Base-by-base conservation (phyloP, 2,888 invertebrate species). In the Carpatolechia fugitivella region DNA sequence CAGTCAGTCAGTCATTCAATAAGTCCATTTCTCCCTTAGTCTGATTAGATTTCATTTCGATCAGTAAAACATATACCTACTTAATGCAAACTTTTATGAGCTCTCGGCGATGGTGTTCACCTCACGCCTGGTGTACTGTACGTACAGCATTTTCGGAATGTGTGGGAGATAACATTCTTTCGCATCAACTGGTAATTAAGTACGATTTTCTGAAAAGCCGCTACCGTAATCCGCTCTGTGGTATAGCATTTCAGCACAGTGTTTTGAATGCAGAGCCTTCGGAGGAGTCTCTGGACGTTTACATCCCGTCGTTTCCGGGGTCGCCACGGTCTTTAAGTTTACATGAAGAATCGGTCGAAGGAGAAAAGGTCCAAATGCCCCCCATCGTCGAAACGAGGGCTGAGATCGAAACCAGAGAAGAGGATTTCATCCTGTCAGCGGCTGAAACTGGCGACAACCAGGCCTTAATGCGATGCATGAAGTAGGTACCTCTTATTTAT, bases 361-460 rank as follows among this genome's bases (percentile, higher is more conserved):
- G 3, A 7, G 13, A 14, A 38, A 38, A 10, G 2, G 10, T 13
- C 16, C 7, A 38, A 16, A 16, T 13, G 7, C 14, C 7, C 10
- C 14, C 7, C 10, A 16, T 38, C 6, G 38, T 14, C 7, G 38
- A 38, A 10, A 6, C 16, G 1, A 13, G 7, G 2, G 16, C 14
- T 16, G 40, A 40, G 18, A 14, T 6, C 10, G 13, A 10, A 3
- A 3, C 35, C 3, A 35, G 13, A 6, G 31, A 30, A 31, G 16
- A 48, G 16, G 16, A 30, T 14, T 31, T 7, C 35, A 61, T 82
- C 20, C 65, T 87, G 29, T 62, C 75, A 20, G 83, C 85, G 54
- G 87, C 87, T 31, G 87, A 84, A 68, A 63, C 70, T 30, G 84
- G 82, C 30, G 74, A 86, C 61, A 61, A 69, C 31, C 16, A 8